Base-by-base conservation (phyloP, 2,888 invertebrate genomes). In the Penaeus monodon region DNA sequence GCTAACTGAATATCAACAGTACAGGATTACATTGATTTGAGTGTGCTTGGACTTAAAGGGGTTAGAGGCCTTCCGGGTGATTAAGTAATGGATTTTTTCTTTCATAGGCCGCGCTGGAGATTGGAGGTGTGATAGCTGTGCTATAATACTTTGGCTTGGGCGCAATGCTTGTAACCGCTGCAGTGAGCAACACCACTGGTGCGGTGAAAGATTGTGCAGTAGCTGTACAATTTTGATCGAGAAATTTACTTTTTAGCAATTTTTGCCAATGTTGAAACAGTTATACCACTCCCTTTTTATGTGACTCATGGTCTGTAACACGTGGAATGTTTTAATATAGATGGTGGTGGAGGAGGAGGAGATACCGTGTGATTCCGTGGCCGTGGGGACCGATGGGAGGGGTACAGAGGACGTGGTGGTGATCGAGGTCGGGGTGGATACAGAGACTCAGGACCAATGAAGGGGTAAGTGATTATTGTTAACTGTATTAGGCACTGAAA, bases 61-160 rank as follows among this genome's bases (percentile, higher is more conserved):
- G 49, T 49, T 49, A 12, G 6, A 7, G 6, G 49, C 0, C 49
- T 7, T 49, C 6, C 6, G 2, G 49, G 8, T 49, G 49, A 49
- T 49, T 7, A 44, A 44, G 44, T 44, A 44, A 44, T 44, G 44
- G 8, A n/a, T 38, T 14, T 49, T 49, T 14, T 49, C 49, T 49
- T 6, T 49, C 49, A 49, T 78, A 63, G 95, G 95, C 79, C 94
- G 97, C 1, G 97, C 97, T 90, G 97, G 97, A 27, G 97, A 98
- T 92, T 97, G 97, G 97, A 95, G 96, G 90, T 97, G 97, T 92
- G 94, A 96, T 0, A 96, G 95, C 91, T 98, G 98, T 92, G 96
- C 96, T 38, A 98, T 92, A 98, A 97, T 24, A 99, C 98, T 93
- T 99, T 99, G 92, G 96, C 98, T 0, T 99, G 98, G 98, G 98